Evolutionary conservation across 2,113 vertebrate species (phyloP).

Genomic region (Zapus hudsonius): DNA sequence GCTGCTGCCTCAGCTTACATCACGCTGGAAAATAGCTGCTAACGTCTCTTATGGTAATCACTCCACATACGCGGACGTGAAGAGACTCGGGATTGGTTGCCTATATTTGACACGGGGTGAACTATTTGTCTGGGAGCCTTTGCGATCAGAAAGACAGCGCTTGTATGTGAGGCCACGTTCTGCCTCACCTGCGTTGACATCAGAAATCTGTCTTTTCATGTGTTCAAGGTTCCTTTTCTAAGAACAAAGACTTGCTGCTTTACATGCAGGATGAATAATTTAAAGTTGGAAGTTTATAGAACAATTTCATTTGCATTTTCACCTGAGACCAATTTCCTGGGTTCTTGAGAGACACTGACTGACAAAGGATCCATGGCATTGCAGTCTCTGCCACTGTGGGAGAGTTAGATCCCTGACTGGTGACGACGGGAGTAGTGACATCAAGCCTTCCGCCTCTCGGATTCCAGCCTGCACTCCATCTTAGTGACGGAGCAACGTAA

Average conservation of each 20-base stretch:
- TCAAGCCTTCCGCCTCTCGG: neutral
- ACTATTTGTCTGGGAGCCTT: slow-evolving; percentile 63
- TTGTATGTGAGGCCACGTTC: neutral
- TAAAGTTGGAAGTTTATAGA: slow-evolving; percentile 3
- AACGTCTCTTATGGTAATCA: slow-evolving; percentile 81
- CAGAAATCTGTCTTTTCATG: neutral
- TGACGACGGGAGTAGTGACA: neutral
- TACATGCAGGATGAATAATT: neutral
- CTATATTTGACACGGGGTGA: slow-evolving; percentile 45
- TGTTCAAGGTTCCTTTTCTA: neutral
- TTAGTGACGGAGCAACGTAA: neutral
- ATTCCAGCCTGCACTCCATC: neutral
- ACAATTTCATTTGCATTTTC: slow-evolving; percentile 37
- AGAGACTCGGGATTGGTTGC: slow-evolving; percentile 75
- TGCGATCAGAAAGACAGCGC: neutral
- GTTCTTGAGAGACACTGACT: neutral
- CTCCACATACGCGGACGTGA: slow-evolving; percentile 59
- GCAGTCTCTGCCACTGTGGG: neutral
- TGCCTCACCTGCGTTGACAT: neutral
- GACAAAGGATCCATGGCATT: neutral
- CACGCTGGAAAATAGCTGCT: slow-evolving; percentile 86
- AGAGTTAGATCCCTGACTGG: neutral
- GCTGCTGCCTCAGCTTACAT: slow-evolving; percentile 86
- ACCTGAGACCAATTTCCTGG: neutral
- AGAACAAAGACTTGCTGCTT: neutral